Evolutionary conservation across 37 sponge, comb jelly and placozoan genomes (phyloP).

Genomic region (Beroe ovata): DNA sequence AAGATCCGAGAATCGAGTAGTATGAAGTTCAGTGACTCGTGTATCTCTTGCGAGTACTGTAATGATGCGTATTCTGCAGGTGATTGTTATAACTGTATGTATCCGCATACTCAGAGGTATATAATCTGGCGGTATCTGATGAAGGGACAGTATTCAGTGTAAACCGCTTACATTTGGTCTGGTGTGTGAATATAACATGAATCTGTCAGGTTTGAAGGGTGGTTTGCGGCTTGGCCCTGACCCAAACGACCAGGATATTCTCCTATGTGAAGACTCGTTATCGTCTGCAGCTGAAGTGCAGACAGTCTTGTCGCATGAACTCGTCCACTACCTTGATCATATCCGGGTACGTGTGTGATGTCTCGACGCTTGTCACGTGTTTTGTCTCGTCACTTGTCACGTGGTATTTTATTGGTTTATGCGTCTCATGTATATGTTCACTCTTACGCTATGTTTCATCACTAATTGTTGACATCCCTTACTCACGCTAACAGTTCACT

Average conservation of each 20-base stretch:
- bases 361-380: no score
- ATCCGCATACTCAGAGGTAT: background rate
- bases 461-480: no score
- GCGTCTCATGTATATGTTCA: no score
- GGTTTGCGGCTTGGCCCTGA: background rate
- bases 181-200: no score
- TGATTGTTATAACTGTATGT: background rate
- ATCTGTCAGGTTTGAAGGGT: slow-evolving; percentile 28
- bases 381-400: no score
- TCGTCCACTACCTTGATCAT: slow-evolving; percentile 53
- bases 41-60: slow-evolving; percentile 45
- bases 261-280: slow-evolving; percentile 18
- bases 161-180: no score
- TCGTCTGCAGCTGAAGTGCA: slow-evolving; percentile 16
- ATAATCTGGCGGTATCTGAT: background rate
- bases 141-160: no score
- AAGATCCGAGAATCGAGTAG: background rate
- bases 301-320: slow-evolving; percentile 35
- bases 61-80: background rate
- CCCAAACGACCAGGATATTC: background rate
- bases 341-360: background rate
- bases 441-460: no score
- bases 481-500: no score
- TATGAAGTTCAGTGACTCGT: slow-evolving; percentile 24
- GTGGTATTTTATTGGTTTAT: no score